phyloP scores from a whole-genome alignment of 2,888 invertebrate genomes.

The Drosophila anceps region DNA sequence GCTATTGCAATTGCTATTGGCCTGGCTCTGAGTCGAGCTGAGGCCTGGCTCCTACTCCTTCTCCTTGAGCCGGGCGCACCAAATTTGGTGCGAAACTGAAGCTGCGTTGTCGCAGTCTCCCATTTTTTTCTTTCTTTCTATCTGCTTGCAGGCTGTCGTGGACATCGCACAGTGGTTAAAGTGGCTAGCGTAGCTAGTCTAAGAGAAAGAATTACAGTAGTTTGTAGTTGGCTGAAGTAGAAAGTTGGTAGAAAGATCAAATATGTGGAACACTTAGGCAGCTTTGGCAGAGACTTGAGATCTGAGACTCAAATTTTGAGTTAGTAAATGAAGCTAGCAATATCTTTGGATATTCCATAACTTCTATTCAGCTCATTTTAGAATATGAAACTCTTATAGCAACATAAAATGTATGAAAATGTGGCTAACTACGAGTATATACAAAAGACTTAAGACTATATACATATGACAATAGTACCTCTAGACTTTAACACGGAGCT shows the following conservation, averaged over 20 bases:
- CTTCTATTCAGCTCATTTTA: no score
- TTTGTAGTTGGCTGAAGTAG: background rate
- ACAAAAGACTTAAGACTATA: no score
- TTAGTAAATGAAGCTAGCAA: background rate
- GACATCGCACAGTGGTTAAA: slow-evolving; percentile 59
- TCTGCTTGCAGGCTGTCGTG: slow-evolving; percentile 46
- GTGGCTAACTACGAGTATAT: no score
- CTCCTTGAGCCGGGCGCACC: slow-evolving; percentile 64
- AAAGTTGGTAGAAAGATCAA: background rate
- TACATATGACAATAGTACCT: no score
- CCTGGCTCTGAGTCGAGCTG: slow-evolving; percentile 24
- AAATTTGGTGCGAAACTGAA: slow-evolving; percentile 79
- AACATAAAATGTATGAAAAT: no score
- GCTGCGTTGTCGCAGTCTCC: slow-evolving; percentile 70
- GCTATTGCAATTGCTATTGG: slow-evolving; percentile 66
- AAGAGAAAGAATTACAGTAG: background rate
- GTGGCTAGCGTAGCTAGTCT: background rate
- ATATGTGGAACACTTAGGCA: background rate
- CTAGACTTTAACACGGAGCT: no score
- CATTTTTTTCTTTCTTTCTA: slow-evolving; percentile 21
- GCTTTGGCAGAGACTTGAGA: background rate
- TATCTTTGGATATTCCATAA: no score
- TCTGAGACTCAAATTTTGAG: background rate
- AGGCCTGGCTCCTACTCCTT: slow-evolving; percentile 52
- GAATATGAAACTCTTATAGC: no score